phyloP scores from a whole-genome alignment of 2,113 vertebrate species.

The Syngnathoides biaculeatus region DNA sequence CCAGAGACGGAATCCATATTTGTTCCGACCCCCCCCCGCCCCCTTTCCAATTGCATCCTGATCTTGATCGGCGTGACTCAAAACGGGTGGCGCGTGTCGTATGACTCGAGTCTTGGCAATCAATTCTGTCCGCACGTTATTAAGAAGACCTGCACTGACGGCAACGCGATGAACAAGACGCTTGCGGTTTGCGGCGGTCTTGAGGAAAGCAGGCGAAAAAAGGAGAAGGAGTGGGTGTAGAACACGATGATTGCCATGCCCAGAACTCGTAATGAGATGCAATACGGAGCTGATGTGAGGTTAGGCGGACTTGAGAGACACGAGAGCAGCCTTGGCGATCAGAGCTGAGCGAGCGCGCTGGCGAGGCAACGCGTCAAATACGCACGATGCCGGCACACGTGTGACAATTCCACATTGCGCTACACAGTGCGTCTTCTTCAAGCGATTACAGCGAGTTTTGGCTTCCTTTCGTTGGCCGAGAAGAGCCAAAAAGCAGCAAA shows the following conservation, averaged over 20 bases:
- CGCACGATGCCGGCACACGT: no score
- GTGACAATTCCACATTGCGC: no score
- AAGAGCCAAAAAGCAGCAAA: neutral
- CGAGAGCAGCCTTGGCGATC: constrained; percentile 39
- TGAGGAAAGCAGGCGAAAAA: constrained; percentile 32
- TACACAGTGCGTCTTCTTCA: no score
- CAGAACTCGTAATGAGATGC: constrained; percentile 66
- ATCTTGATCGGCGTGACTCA: constrained; percentile 9
- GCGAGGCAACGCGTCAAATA: no score
- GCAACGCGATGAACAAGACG: no score
- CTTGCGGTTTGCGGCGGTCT: neutral
- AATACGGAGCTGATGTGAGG: constrained; percentile 74
- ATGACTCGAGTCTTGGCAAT: neutral
- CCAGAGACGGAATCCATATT: constrained; percentile 10
- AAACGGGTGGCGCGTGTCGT: neutral
- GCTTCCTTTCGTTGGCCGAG: neutral
- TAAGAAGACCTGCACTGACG: neutral
- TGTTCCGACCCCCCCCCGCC: neutral
- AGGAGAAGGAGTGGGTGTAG: constrained; percentile 53
- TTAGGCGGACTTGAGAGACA: constrained; percentile 63
- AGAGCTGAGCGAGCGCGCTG: constrained; percentile 4
- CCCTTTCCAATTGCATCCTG: constrained; percentile 10
- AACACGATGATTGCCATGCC: constrained; percentile 61
- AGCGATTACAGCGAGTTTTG: no score
- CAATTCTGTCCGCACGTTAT: neutral